phyloP scores from a whole-genome alignment of 2,797 vertebrate species.

The Hyperoplus immaculatus region DNA sequence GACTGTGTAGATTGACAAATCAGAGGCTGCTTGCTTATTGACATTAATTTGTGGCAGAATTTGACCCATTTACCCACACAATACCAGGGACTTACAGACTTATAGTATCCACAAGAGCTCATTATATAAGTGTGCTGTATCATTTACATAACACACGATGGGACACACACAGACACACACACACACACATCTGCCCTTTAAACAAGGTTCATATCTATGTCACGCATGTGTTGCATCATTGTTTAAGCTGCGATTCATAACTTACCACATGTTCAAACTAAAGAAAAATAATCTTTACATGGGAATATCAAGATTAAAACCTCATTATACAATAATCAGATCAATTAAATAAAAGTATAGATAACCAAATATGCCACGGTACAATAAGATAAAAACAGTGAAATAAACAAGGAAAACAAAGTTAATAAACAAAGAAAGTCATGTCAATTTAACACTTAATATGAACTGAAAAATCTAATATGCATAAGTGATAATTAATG shows the following conservation, averaged over 20 bases:
- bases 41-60: slow-evolving; percentile 15
- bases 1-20: slow-evolving; percentile 13
- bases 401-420: neutral
- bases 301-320: neutral
- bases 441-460: neutral
- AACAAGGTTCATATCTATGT: neutral
- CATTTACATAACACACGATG: neutral
- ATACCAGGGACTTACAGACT: neutral
- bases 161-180: neutral
- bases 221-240: neutral
- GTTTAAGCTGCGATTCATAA: neutral
- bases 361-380: too few relatives aligned
- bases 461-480: neutral
- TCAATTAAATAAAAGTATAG: neutral
- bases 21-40: slow-evolving; percentile 12
- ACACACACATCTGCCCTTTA: too few relatives aligned
- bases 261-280: neutral
- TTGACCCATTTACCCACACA: slow-evolving; percentile 26
- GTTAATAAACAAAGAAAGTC: neutral
- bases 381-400: neutral
- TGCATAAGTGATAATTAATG: neutral
- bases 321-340: neutral
- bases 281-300: neutral
- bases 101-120: neutral
- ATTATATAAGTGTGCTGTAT: neutral